These are phyloP conservation scores for Scaptomyza hsui DNA, from an alignment of 1,140 invertebrate genomes.

Conservation along the genomic window DNA sequence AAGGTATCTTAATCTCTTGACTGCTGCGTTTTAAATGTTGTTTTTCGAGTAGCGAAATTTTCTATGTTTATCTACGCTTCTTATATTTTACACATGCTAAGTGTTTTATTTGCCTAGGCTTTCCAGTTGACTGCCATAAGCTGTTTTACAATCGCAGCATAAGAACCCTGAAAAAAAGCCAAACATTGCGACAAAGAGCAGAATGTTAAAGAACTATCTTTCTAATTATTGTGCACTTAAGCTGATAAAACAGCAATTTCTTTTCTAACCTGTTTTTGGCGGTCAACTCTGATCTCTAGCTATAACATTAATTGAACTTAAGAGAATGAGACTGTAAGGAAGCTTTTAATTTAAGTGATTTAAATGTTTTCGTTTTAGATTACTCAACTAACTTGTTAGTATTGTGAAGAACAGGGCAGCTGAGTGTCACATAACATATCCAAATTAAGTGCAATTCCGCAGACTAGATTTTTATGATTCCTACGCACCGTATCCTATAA, in stretches of 20 bases:
- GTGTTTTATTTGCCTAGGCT: slow-evolving; percentile 68
- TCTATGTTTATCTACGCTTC: slow-evolving; percentile 58
- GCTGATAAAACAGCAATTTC: background rate
- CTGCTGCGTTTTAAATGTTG: slow-evolving; percentile 10
- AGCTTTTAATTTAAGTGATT: too few species aligned
- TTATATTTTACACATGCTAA: slow-evolving; percentile 55
- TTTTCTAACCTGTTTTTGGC: background rate
- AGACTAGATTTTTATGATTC: too few species aligned
- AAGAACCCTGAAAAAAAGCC: background rate
- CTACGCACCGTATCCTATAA: too few species aligned
- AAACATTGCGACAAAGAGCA: slow-evolving; percentile 13
- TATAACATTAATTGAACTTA: too few species aligned
- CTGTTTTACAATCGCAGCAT: slow-evolving; percentile 47
- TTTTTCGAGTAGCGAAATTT: slow-evolving; percentile 38
- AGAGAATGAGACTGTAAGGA: too few species aligned
- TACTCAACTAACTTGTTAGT: too few species aligned
- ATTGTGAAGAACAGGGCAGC: too few species aligned
- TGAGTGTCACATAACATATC: too few species aligned
- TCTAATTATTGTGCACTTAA: background rate
- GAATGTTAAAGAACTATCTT: background rate
- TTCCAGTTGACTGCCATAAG: slow-evolving; percentile 65
- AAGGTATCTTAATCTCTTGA: slow-evolving; percentile 30
- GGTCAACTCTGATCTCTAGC: too few species aligned
- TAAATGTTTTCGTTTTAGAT: too few species aligned
- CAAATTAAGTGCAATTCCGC: too few species aligned